Percentiles rank a stretch among this genome's conserved stretches.
phyloP scores from a whole-genome alignment of 2,888 invertebrate genomes.

The Leucophenga montana region DNA sequence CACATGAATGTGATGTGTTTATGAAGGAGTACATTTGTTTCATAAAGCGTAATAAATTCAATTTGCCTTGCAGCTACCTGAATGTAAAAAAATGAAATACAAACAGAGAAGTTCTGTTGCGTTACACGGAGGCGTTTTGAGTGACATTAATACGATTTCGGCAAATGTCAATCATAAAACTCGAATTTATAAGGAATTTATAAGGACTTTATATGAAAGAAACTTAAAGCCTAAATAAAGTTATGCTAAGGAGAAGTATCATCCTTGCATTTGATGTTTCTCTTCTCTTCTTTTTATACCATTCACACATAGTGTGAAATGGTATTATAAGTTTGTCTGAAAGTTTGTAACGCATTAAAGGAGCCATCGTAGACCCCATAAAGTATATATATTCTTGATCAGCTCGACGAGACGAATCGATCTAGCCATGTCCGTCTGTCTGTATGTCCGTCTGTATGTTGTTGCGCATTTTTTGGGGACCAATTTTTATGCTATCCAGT shows the following conservation, averaged over 20 bases:
- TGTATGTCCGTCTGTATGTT: too few relatives aligned
- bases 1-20: not conserved
- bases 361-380: too few relatives aligned
- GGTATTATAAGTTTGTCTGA: too few relatives aligned
- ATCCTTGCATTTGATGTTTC: not conserved
- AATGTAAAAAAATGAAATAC: slow-evolving; percentile 12
- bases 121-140: slow-evolving; percentile 43
- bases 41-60: slow-evolving; percentile 14
- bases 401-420: too few relatives aligned
- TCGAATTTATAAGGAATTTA: too few relatives aligned
- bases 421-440: too few relatives aligned
- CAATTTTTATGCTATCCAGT: too few relatives aligned
- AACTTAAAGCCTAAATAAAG: slow-evolving; percentile 3
- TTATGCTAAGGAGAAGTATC: not conserved
- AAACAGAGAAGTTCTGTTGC: not conserved
- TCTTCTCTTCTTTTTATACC: not conserved
- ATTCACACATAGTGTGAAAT: too few relatives aligned
- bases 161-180: slow-evolving; percentile 62
- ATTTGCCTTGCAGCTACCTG: slow-evolving; percentile 2
- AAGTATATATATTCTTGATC: too few relatives aligned
- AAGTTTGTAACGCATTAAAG: too few relatives aligned
- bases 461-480: too few relatives aligned
- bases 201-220: not conserved
- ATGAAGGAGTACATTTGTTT: not conserved
- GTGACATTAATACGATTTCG: slow-evolving; percentile 68